Base-by-base conservation (phyloP, 2,113 vertebrate genomes). In the Leptobrachium leishanense region DNA sequence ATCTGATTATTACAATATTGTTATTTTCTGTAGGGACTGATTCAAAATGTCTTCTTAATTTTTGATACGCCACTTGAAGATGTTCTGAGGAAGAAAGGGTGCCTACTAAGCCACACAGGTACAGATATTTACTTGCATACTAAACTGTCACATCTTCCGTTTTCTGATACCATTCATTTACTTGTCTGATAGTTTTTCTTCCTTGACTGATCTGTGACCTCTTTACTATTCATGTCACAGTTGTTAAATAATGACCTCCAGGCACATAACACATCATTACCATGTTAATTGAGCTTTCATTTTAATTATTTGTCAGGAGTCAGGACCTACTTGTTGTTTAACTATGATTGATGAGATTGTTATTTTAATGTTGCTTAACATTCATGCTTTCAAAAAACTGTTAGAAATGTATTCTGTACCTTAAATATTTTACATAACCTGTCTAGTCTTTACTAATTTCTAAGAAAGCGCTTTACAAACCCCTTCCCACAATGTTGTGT, bases 1-100 rank as follows among this genome's bases (percentile, higher is more conserved):
- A 68, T 57, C 2, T 57, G 1, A 6, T 80, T 40, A 59, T 40
- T 39, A 31, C 20, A 31, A 31, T 31, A 31, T 31, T 31, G 62
- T 74, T 80, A 7, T 62, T 84, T 39, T 81, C 85, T 84, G 44
- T 90, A 99, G 98, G 98, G 97, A 62, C 89, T 98, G 84, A 91
- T 99, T 80, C 97, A 99, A 91, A 97, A 96, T 72, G 88, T 98
- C 76, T 88, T 83, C 12, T 88, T 99, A 76, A 87, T 96, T 82
- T 98, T 99, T 86, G 95, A 95, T 66, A 93, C 91, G 7, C 87
- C 96, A 0, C 46, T 97, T 76, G 96, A 96, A 54, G 95, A 97
- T 8, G 69, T 98, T 83, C 92, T 99, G 7, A 88, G 78, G 82
- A 94, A 87, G 85, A 96, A 92, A 89, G 97, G 96, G 68, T 99